Evolutionary conservation across 2,797 vertebrate genomes (phyloP), one percentile per base, ranked within the genome.

Genomic region (Ptychobarbus kaznakovi): DNA sequence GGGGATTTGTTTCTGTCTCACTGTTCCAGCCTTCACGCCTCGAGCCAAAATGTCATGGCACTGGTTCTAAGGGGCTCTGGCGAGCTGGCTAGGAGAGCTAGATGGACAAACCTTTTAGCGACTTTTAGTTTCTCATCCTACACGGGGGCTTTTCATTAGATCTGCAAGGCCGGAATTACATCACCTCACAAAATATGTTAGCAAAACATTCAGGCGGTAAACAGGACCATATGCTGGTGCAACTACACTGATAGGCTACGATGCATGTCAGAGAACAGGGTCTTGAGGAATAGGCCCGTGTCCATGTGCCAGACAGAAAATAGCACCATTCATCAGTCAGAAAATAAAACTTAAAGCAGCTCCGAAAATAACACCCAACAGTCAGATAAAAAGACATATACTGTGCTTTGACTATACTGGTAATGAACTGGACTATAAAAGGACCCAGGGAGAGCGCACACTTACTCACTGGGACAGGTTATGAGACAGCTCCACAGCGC

Each of bases 41-140:
- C 63, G 16, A 88, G 87, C 68, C 84, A 86, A 80, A 81, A 90
- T 86, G 87, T 90, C 80, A 86, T 83, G 84, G 83, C 86, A 86
- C 58, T 42, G 83, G 87, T 66, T 84, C 82, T 82, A 89, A 87
- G 88, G 81, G 58, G 88, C 73, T 89, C 77, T 83, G 85, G 82
- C 77, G 69, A 56, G 81, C 86, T 42, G 80, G 85, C 77, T 75
- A 32, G 77, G 66, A 73, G 70, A 80, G 25, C 68, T 79, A 72
- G 80, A 65, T 63, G 42, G 79, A 81, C 86, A 84, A 88, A 87
- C 72, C 87, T 83, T 90, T 87, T 80, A 87, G 85, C 49, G 61
- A 83, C 84, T 75, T 85, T 61, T 63, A 63, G 84, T 81, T 86
- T 87, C 32, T 70, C 86, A 82, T 58, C 35, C 65, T 78, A 84